phyloP scores from a whole-genome alignment of 2,797 vertebrate species.

The Sparidentex hasta region DNA sequence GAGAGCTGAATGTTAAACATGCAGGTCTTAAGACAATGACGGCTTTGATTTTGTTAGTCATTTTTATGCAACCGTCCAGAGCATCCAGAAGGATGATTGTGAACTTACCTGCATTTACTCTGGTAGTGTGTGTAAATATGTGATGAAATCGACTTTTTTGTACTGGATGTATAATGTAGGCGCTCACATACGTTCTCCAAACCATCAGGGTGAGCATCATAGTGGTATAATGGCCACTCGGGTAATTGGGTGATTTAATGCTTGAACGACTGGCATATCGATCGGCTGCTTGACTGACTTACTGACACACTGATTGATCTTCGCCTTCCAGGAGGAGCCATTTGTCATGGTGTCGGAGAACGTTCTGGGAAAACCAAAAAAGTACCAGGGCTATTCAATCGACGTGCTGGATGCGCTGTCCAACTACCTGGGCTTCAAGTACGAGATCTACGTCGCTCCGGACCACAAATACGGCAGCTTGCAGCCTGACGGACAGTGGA shows the following conservation, averaged over 20 bases:
- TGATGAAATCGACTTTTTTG: not conserved
- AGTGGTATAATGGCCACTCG: conserved; percentile 39
- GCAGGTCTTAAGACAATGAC: not conserved
- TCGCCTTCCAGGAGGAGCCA: conserved; percentile 93
- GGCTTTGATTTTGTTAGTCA: not conserved
- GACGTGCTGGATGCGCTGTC: conserved; percentile 96
- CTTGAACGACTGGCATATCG: conserved; percentile 51
- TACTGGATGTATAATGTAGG: not conserved
- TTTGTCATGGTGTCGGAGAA: conserved; percentile 99
- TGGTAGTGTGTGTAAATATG: not conserved
- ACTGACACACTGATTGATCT: conserved; percentile 54
- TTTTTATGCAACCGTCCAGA: not conserved
- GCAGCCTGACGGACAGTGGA: conserved; percentile 95
- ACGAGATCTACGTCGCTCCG: conserved; percentile 96
- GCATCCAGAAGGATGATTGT: not conserved
- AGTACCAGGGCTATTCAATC: conserved; percentile 98
- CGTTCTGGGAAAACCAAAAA: conserved; percentile 97
- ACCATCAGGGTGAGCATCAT: conserved; percentile 10
- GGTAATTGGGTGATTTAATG: conserved; percentile 60
- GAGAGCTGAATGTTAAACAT: not conserved
- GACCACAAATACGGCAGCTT: conserved; percentile 98
- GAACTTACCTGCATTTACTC: not conserved
- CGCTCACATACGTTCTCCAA: not conserved
- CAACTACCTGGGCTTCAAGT: conserved; percentile 97
- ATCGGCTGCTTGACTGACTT: conserved; percentile 50